These are phyloP conservation scores for Prionace glauca DNA, from an alignment of 2,797 vertebrate genomes.

Conservation along the genomic window DNA sequence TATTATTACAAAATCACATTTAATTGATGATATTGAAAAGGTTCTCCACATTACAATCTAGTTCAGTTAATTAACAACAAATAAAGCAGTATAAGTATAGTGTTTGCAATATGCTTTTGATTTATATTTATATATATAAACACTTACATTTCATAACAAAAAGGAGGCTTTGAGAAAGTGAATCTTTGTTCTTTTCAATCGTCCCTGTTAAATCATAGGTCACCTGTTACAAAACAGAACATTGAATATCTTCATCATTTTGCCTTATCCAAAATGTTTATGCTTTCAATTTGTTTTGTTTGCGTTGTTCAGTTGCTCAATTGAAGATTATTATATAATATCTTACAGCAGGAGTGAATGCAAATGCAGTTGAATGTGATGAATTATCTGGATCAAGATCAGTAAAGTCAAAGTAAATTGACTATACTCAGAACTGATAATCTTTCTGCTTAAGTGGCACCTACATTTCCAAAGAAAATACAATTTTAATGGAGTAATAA, in stretches of 20 bases:
- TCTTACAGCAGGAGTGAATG: not conserved
- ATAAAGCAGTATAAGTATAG: not conserved
- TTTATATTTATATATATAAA: not conserved
- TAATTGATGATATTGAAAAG: not conserved
- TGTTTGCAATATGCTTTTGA: not conserved
- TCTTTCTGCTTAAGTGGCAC: not conserved
- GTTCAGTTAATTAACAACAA: not conserved
- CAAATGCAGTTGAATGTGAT: not conserved
- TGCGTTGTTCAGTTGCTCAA: not conserved
- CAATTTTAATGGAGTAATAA: not conserved
- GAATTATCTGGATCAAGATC: not conserved
- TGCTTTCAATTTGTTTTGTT: not conserved
- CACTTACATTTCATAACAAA: slow-evolving; percentile 91
- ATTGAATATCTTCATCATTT: not conserved
- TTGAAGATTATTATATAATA: not conserved
- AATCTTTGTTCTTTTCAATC: slow-evolving; percentile 83
- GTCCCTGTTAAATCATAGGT: slow-evolving; percentile 84
- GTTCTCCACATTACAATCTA: not conserved
- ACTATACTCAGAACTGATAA: not conserved
- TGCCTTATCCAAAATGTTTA: not conserved
- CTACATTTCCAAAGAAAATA: not conserved
- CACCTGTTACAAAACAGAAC: slow-evolving; percentile 57
- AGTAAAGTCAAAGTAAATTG: not conserved
- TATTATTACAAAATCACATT: not conserved
- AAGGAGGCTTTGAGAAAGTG: slow-evolving; percentile 83